phyloP scores from a whole-genome alignment of 2,888 invertebrate genomes.

The Heliconius charithonia region DNA sequence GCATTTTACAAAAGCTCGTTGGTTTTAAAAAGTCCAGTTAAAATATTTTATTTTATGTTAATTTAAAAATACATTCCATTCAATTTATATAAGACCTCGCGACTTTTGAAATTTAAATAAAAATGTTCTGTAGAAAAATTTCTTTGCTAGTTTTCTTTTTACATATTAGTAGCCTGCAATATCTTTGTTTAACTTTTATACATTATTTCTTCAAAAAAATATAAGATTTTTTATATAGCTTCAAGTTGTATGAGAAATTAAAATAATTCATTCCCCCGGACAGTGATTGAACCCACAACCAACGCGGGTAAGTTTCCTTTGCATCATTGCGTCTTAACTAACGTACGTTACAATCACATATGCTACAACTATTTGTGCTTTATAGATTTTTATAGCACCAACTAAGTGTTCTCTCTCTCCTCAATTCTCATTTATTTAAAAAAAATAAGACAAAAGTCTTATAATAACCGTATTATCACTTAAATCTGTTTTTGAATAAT shows the following conservation, averaged over 20 bases:
- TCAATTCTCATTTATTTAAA: too few relatives aligned
- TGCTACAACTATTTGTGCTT: too few relatives aligned
- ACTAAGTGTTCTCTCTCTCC: too few relatives aligned
- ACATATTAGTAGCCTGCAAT: neutral
- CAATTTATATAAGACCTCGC: slow-evolving; percentile 10
- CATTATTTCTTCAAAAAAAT: neutral
- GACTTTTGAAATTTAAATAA: slow-evolving; percentile 23
- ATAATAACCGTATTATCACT: neutral
- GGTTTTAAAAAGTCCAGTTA: slow-evolving; percentile 7
- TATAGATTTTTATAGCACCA: too few relatives aligned
- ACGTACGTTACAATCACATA: too few relatives aligned
- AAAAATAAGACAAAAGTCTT: neutral
- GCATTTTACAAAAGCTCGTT: slow-evolving; percentile 14
- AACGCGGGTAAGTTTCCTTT: too few relatives aligned
- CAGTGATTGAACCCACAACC: too few relatives aligned
- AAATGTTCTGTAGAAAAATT: slow-evolving; percentile 6
- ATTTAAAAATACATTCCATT: slow-evolving; percentile 22
- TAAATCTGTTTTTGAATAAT: slow-evolving; percentile 26
- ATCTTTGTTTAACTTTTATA: neutral
- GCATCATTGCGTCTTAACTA: too few relatives aligned
- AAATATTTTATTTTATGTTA: slow-evolving; percentile 21
- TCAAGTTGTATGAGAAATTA: too few relatives aligned
- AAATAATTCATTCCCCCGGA: too few relatives aligned
- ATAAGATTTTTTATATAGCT: too few relatives aligned
- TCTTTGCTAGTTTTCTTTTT: slow-evolving; percentile 13